Percentiles rank a stretch among this genome's conserved stretches.
Evolutionary conservation across 2,888 invertebrate species (phyloP).

Genomic region (Syritta pipiens): DNA sequence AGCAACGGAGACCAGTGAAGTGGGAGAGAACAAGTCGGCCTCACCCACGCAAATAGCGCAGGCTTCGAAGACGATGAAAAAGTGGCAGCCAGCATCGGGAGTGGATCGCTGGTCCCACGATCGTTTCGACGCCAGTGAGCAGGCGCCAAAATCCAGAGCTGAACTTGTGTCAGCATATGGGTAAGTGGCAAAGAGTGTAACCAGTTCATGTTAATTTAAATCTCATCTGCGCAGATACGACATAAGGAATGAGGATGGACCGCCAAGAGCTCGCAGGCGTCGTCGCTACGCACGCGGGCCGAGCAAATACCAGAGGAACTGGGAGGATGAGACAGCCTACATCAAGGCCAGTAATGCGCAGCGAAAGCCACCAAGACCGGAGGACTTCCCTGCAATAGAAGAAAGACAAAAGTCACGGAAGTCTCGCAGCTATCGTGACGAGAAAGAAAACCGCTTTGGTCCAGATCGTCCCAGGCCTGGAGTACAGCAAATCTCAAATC

Average conservation of each 20-base stretch:
- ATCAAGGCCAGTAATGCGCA: conserved; percentile 80
- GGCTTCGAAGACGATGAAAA: conserved; percentile 78
- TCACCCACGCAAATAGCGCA: conserved; percentile 75
- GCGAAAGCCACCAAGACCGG: conserved; percentile 79
- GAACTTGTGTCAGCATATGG: conserved; percentile 93
- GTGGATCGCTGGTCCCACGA: conserved; percentile 92
- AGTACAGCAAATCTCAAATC: conserved; percentile 22
- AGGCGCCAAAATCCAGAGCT: conserved; percentile 91
- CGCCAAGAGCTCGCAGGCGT: conserved; percentile 91
- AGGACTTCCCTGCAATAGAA: conserved; percentile 82
- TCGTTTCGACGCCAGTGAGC: conserved; percentile 81
- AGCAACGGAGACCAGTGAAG: conserved; percentile 71
- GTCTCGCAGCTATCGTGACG: conserved; percentile 74
- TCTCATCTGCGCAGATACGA: too few species aligned
- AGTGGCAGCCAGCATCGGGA: conserved; percentile 79
- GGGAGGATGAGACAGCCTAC: conserved; percentile 96
- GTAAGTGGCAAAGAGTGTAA: conserved; percentile 82
- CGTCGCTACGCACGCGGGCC: conserved; percentile 94
- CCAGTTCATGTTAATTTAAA: too few species aligned
- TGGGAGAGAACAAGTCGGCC: conserved; percentile 75
- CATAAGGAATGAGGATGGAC: conserved; percentile 94
- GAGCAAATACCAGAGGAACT: conserved; percentile 93
- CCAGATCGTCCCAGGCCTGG: conserved; percentile 57
- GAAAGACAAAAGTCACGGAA: conserved; percentile 67
- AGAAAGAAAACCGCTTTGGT: conserved; percentile 77